phyloP scores from a whole-genome alignment of 2,888 invertebrate genomes.

The Epirrhoe tristata region DNA sequence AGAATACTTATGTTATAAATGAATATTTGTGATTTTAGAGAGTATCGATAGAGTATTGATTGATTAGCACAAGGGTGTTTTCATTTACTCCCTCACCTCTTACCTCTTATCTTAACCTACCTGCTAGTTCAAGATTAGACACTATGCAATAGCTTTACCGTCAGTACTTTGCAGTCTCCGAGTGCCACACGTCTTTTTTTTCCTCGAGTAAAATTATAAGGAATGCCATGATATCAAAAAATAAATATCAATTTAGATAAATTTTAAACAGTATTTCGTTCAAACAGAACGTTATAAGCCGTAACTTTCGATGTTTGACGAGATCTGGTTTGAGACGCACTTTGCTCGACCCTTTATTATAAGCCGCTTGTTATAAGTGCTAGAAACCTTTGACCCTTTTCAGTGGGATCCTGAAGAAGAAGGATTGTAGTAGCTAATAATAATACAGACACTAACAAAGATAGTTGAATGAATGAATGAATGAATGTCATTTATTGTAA shows the following conservation, averaged over 20 bases:
- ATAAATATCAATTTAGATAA: not conserved
- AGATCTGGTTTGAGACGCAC: constrained; percentile 33
- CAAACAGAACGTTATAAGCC: not conserved
- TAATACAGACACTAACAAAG: not conserved
- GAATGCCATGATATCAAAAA: not conserved
- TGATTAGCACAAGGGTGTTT: too few species aligned
- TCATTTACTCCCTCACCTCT: too few species aligned
- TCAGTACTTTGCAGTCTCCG: too few species aligned
- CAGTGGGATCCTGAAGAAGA: constrained; percentile 21
- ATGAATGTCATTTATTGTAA: too few species aligned
- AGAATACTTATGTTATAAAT: too few species aligned
- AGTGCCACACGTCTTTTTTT: too few species aligned
- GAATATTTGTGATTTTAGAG: too few species aligned
- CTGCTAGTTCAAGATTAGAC: too few species aligned
- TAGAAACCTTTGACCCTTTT: constrained; percentile 35
- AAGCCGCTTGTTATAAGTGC: constrained; percentile 30
- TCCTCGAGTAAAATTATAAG: not conserved
- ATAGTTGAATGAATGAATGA: too few species aligned
- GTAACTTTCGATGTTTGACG: constrained; percentile 35
- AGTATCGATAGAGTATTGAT: too few species aligned
- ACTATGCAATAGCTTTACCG: too few species aligned
- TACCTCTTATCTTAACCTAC: too few species aligned
- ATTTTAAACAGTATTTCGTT: not conserved
- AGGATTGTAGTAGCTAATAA: constrained; percentile 8
- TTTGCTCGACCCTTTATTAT: constrained; percentile 33